phyloP scores from a whole-genome alignment of 2,113 vertebrate genomes.

The Hystrix brachyura region DNA sequence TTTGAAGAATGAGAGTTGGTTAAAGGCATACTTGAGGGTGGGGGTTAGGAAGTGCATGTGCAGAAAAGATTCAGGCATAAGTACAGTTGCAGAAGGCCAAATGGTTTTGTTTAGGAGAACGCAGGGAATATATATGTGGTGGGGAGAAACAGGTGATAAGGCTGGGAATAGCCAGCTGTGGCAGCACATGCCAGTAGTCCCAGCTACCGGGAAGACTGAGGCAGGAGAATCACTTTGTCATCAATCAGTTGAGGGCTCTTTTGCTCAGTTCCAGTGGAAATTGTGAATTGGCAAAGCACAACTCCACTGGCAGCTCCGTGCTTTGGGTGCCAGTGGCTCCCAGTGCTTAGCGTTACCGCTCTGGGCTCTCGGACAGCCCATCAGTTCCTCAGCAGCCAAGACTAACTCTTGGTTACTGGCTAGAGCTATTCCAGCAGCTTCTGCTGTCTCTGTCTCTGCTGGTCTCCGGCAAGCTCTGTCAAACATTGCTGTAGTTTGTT shows the following conservation, averaged over 20 bases:
- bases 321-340: neutral
- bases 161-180: neutral
- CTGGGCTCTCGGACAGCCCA: neutral
- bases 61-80: neutral
- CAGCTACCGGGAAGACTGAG: neutral
- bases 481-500: neutral
- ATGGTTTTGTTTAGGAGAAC: neutral
- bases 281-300: neutral
- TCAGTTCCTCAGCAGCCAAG: neutral
- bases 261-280: neutral
- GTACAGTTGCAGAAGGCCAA: neutral
- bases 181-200: neutral
- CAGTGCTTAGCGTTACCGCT: neutral
- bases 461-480: neutral
- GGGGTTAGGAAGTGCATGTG: neutral
- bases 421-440: neutral
- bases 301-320: neutral
- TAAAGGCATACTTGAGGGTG: neutral
- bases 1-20: slow-evolving; percentile 31
- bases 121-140: neutral
- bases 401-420: neutral
- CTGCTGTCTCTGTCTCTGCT: neutral
- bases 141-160: neutral
- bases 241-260: neutral
- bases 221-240: neutral